Percentiles rank a stretch among this genome's conserved stretches.
Conservation (phyloP, 2,113 vertebrate genomes). For the Percina caprodes region DNA sequence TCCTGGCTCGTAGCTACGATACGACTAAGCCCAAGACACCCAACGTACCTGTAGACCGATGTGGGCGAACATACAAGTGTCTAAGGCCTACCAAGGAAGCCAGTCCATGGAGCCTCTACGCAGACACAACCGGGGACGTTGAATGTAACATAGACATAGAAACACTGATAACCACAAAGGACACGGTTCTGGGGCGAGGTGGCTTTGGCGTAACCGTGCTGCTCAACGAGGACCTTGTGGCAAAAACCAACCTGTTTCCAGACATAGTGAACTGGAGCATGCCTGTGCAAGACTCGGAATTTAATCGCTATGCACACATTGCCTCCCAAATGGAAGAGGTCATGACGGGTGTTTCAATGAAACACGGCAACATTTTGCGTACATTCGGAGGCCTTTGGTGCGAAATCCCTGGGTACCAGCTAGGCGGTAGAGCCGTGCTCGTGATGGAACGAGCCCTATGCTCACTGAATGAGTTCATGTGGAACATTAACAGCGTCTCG, state of each 20-base stretch:
- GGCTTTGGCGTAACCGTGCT: not conserved
- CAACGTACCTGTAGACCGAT: not conserved
- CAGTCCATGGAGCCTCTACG: not conserved
- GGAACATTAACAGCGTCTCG: not conserved
- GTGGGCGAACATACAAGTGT: not conserved
- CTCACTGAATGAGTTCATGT: not conserved
- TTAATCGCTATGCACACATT: not conserved
- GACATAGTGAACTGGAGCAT: constrained; percentile 5
- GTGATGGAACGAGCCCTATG: constrained; percentile 4
- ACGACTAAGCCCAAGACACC: not conserved
- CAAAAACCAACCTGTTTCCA: constrained; percentile 3
- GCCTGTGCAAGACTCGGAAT: not conserved
- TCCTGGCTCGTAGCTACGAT: fast-evolving
- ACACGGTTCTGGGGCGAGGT: not conserved
- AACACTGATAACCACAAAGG: not conserved
- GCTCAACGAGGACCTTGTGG: not conserved
- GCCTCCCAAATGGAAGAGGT: constrained; percentile 4
- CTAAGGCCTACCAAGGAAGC: not conserved
- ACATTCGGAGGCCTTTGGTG: not conserved
- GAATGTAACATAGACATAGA: not conserved
- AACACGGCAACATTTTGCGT: not conserved
- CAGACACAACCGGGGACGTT: fast-evolving
- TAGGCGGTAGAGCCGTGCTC: not conserved
- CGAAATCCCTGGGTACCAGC: not conserved
- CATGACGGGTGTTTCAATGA: not conserved